phyloP scores from a whole-genome alignment of 2,888 invertebrate genomes.

The Sesamia inferens region DNA sequence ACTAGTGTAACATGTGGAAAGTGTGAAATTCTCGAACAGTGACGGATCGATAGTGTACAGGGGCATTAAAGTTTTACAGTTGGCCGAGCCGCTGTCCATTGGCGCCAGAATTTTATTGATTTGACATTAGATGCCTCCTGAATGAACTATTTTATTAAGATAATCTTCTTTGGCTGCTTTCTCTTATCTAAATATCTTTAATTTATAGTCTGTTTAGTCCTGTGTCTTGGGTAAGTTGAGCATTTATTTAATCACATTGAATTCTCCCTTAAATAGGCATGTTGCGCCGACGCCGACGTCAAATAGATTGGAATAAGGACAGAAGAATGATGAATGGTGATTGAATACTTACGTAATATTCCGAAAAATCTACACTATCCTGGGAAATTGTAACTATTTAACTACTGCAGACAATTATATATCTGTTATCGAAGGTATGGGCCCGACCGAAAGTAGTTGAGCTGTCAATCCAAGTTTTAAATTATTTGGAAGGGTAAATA shows the following conservation, averaged over 20 bases:
- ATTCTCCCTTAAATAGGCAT: background rate
- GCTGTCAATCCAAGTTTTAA: no score
- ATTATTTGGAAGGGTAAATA: no score
- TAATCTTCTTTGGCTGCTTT: constrained; percentile 8
- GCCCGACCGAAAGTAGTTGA: no score
- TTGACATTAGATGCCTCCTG: constrained; percentile 66
- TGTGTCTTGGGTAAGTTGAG: no score
- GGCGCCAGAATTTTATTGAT: constrained; percentile 74
- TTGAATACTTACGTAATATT: background rate
- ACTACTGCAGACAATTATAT: background rate
- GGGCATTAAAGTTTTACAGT: constrained; percentile 80
- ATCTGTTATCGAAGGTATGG: background rate
- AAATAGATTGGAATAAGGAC: background rate
- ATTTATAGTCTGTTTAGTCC: background rate
- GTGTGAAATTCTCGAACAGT: constrained; percentile 59
- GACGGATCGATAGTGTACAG: constrained; percentile 73
- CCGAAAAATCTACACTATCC: background rate
- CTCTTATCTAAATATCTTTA: background rate
- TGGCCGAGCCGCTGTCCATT: constrained; percentile 68
- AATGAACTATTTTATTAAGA: constrained; percentile 48
- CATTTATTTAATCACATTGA: background rate
- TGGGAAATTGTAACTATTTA: background rate
- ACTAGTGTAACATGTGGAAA: constrained; percentile 41
- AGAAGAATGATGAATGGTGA: background rate
- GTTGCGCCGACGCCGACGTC: background rate